These are phyloP conservation scores for Ramphastos sulfuratus DNA, from an alignment of 2,113 vertebrate genomes.

Conservation along the genomic window DNA sequence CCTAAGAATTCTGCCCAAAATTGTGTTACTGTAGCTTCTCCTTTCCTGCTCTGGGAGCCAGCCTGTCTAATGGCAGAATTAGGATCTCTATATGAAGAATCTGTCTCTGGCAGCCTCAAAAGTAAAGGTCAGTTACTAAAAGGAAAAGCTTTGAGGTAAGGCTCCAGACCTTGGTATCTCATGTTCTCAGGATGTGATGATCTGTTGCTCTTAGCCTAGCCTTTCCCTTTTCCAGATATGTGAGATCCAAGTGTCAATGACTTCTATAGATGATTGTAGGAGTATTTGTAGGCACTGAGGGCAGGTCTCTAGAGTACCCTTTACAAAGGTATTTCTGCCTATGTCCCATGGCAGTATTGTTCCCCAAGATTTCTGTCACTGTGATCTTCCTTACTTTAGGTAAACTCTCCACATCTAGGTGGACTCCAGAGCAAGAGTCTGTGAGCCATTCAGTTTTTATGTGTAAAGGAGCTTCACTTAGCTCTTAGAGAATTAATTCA, in stretches of 20 bases:
- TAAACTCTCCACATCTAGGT: background rate
- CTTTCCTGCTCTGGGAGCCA: background rate
- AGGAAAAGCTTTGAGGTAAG: background rate
- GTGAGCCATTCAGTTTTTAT: background rate
- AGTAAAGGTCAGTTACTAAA: background rate
- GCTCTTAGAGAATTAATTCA: background rate
- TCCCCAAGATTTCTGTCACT: background rate
- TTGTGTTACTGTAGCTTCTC: background rate
- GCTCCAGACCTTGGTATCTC: background rate
- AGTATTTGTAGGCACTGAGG: background rate
- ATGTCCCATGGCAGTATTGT: rapidly evolving
- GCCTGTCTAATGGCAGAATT: background rate
- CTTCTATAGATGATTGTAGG: background rate
- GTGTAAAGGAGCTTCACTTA: background rate
- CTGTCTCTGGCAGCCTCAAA: background rate
- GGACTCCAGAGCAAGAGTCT: background rate
- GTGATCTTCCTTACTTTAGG: background rate
- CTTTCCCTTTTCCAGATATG: background rate
- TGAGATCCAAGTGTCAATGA: background rate
- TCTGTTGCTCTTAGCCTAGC: background rate
- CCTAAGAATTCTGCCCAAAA: background rate
- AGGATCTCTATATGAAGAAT: background rate
- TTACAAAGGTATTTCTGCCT: background rate
- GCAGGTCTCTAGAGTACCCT: background rate
- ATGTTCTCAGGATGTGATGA: background rate